These are phyloP conservation scores for Anomalospiza imberbis DNA, from an alignment of 2,797 vertebrate species.

Conservation along the genomic window DNA sequence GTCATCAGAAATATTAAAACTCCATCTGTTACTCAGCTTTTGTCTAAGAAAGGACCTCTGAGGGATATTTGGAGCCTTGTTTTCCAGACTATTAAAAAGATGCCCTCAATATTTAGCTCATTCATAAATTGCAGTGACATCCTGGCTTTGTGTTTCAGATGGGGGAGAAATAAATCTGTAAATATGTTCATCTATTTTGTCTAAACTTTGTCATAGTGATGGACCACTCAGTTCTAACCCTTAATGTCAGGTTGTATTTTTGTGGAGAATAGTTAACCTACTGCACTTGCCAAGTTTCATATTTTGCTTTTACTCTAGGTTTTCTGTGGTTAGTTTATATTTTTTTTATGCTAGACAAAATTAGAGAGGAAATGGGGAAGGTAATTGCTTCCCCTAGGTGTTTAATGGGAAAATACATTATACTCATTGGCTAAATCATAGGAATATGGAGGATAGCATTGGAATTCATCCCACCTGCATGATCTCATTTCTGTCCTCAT, in stretches of 20 bases:
- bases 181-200: background rate
- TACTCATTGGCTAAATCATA: background rate
- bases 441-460: background rate
- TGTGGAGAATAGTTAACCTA: background rate
- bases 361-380: background rate
- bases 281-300: background rate
- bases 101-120: background rate
- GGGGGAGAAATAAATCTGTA: background rate
- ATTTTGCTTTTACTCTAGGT: background rate
- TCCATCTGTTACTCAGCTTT: slow-evolving; percentile 20
- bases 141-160: background rate
- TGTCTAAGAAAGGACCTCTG: background rate
- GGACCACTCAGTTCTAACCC: background rate
- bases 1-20: slow-evolving; percentile 10
- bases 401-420: background rate
- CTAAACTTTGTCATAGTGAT: background rate
- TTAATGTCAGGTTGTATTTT: background rate
- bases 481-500: background rate
- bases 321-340: background rate
- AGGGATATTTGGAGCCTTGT: background rate
- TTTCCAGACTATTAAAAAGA: background rate
- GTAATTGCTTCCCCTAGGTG: background rate
- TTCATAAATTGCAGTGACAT: background rate
- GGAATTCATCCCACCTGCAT: background rate
- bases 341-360: background rate